Base-by-base conservation (phyloP, 2,888 invertebrate species). In the Oscheius sp. region DNA sequence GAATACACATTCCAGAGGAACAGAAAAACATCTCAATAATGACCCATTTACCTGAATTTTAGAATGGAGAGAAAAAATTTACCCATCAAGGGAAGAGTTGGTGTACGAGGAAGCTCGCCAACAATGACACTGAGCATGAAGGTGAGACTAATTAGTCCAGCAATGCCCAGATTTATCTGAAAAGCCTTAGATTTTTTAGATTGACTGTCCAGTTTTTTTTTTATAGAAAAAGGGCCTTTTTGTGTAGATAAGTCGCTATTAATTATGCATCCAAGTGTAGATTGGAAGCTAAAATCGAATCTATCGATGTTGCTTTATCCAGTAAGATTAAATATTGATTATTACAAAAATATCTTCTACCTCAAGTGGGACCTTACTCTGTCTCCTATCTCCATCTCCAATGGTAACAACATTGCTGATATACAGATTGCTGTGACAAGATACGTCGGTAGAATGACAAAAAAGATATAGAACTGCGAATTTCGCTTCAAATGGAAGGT, bases 401-500 rank as follows among this genome's bases (percentile, higher is more conserved):
- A 9, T 17, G 54, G 54, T 9, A 54, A 54, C n/a, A 54, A 22
- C 33, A 54, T 20, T 17, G 54, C 54, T 14, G 33, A 9, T 6
- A 54, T 20, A n/a, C 54, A 54, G 33, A 24, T 32, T n/a, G 33
- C 5, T 4, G 54, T 54, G 2, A 54, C 20, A 6, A 54, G n/a
- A 54, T 33, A 54, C 4, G 54, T 54, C 2, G 54, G 54, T 20
- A 54, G 54, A 14, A 54, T 6, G 1, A 54, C 12, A n/a, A 54
- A 33, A 33, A 22, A 54, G 17, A 54, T 33, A 17, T 54, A 54
- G 12, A 54, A 54, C 20, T 54, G 32, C 4, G 54, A 24, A 33
- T 54, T 54, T 33, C 54, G 14, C 17, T 30, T 54, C 17, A 54
- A 17, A n/a, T 54, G 54, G 24, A 54, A 54, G n/a, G 20, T n/a